These are phyloP conservation scores for Liodrosophila aerea DNA, from an alignment of 2,888 invertebrate genomes.

Conservation along the genomic window DNA sequence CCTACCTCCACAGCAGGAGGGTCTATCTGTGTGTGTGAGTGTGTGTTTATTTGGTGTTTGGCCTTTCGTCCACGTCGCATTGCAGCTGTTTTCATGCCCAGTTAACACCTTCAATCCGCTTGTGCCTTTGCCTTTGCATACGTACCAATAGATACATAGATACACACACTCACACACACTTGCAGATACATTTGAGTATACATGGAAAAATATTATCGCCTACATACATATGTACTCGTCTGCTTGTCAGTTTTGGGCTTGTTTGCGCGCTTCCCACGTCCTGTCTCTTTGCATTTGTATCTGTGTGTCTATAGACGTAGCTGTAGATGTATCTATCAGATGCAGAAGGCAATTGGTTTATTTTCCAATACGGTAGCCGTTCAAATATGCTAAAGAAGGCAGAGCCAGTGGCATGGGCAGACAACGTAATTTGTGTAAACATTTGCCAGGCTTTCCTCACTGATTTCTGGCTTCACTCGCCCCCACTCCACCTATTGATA, in stretches of 20 bases:
- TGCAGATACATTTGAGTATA: constrained; percentile 30
- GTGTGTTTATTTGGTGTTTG: constrained; percentile 71
- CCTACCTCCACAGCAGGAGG: constrained; percentile 7
- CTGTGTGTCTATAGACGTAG: constrained; percentile 19
- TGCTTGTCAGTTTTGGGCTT: constrained; percentile 28
- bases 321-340: constrained; percentile 60
- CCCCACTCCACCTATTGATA: constrained; percentile 9
- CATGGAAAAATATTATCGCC: constrained; percentile 66
- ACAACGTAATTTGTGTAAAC: constrained; percentile 74
- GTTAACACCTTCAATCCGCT: constrained; percentile 75
- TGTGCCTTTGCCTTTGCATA: constrained; percentile 36
- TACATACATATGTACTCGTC: constrained; percentile 37
- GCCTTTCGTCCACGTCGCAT: constrained; percentile 62
- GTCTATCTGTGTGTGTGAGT: constrained; percentile 17
- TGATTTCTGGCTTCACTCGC: constrained; percentile 52
- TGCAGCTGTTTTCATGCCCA: constrained; percentile 78
- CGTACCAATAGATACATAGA: constrained; percentile 37
- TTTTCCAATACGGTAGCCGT: constrained; percentile 75
- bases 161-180: constrained; percentile 15
- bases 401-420: constrained; percentile 8
- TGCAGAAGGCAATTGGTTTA: constrained; percentile 73
- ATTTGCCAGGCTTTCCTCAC: constrained; percentile 70
- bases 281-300: constrained; percentile 28
- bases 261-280: constrained; percentile 53
- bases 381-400: constrained; percentile 52